These are phyloP conservation scores for Heptranchias perlo DNA, from an alignment of 2,113 vertebrate species.

Conservation along the genomic window DNA sequence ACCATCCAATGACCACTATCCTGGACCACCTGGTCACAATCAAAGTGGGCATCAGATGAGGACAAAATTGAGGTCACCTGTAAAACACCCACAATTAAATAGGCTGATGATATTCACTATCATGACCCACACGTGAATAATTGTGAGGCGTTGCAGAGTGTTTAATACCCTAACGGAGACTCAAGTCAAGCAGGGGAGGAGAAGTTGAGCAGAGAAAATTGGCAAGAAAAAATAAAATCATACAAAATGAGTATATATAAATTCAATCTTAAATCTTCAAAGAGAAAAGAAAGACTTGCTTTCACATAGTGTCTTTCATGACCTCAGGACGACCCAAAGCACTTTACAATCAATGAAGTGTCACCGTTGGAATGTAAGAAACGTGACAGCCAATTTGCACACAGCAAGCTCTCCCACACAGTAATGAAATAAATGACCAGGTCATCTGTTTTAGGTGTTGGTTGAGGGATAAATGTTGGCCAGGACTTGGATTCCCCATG, in stretches of 20 bases:
- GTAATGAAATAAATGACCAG: background rate
- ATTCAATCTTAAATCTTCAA: background rate
- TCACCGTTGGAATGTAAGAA: background rate
- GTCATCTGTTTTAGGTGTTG: background rate
- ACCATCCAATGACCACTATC: background rate
- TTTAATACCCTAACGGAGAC: background rate
- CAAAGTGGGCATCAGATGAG: background rate
- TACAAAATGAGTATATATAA: background rate
- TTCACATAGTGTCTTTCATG: background rate
- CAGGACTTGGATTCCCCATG: too few species aligned
- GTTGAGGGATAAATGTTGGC: background rate
- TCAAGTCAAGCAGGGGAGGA: background rate
- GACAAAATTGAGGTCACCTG: background rate
- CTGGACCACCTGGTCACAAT: background rate
- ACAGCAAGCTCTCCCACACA: background rate
- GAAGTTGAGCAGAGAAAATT: background rate
- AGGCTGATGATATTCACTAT: background rate
- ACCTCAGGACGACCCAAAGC: background rate
- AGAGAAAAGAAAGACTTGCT: background rate
- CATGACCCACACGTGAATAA: background rate
- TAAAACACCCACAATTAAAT: background rate
- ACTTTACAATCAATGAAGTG: background rate
- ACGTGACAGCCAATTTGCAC: background rate
- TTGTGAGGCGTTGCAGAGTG: background rate
- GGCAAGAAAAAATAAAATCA: background rate